These are phyloP conservation scores for Acromyrmex charruanus DNA, from an alignment of 1,140 invertebrate species.

Conservation along the genomic window DNA sequence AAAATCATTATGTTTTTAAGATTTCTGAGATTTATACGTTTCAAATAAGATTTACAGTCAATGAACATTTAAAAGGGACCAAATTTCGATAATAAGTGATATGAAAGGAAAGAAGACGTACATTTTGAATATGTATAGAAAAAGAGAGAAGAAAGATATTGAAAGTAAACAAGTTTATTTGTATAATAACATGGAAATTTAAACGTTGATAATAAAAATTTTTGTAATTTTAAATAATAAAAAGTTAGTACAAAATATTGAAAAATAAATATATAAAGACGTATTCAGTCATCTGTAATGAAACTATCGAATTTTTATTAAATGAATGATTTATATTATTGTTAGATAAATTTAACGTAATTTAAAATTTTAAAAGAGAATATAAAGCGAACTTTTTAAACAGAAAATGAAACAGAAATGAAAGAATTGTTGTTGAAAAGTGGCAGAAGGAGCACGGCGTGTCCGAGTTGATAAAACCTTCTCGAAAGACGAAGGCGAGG, in stretches of 20 bases:
- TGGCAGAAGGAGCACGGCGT: constrained; percentile 64
- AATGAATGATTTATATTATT: neutral
- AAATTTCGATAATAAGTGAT: constrained; percentile 1
- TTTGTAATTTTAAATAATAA: neutral
- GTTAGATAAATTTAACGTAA: constrained; percentile 18
- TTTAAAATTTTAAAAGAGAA: constrained; percentile 14
- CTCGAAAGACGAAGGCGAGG: constrained; percentile 74
- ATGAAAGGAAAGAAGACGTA: neutral
- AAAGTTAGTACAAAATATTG: neutral
- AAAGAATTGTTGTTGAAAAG: constrained; percentile 51
- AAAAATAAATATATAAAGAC: neutral
- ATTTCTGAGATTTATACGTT: constrained; percentile 12
- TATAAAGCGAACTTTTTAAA: constrained; percentile 33
- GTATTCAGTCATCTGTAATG: neutral
- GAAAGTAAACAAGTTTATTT: no score
- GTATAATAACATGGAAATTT: constrained; percentile 8
- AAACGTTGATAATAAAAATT: neutral
- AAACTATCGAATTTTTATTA: constrained; percentile 20
- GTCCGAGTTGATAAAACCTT: constrained; percentile 82
- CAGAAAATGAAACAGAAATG: constrained; percentile 46
- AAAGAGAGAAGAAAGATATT: neutral
- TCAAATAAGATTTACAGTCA: neutral
- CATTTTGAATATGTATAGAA: neutral
- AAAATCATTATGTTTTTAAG: constrained; percentile 43
- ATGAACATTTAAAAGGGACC: neutral